Evolutionary conservation across 1,140 invertebrate genomes (phyloP), one percentile per base, ranked within the genome.

Genomic region (Hyphantria cunea): DNA sequence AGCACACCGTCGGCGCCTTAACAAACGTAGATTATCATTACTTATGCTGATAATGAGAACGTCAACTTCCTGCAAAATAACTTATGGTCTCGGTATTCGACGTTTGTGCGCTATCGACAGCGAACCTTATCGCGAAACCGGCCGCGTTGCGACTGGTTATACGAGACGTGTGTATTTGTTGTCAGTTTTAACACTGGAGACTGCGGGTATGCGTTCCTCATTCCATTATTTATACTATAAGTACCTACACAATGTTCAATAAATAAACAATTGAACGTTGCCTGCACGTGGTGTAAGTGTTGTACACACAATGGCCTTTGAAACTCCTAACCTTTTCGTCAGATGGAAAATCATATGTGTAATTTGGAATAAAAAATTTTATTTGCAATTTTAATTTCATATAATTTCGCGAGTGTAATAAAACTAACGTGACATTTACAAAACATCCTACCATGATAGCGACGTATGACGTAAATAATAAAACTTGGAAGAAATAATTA

Each of bases 31-130:
- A 83, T 84, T 84, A 86, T 86, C 81, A 75, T 67, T 66, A 70
- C 79, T 82, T 76, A 68, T 53, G 65, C 52, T 74, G 76, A 81
- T 85, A 87, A 89, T 86, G 66, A 81, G 68, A 83, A 83, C 60
- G 69, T 77, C 82, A 86, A 86, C 82, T 85, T 80, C 79, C 78
- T 78, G 70, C 70, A 74, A 66, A 78, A 75, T 72, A 73, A 51
- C 62, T 75, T 64, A 73, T 71, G 69, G 71, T 55, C 63, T 52
- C 50, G 65, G 66, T 75, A 68, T 66, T 58, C 63, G 64, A 62
- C 70, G 75, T 71, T 62, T 69, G 68, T 76, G 71, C 64, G 67
- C 68, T 76, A 75, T 72, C 72, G 70, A 72, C 73, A 60, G 49
- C 63, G 61, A 63, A 66, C 67, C 66, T 82, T 82, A 83, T 84